Evolutionary conservation across 2,797 vertebrate genomes (phyloP).

Genomic region (Lagorchestes hirsutus): DNA sequence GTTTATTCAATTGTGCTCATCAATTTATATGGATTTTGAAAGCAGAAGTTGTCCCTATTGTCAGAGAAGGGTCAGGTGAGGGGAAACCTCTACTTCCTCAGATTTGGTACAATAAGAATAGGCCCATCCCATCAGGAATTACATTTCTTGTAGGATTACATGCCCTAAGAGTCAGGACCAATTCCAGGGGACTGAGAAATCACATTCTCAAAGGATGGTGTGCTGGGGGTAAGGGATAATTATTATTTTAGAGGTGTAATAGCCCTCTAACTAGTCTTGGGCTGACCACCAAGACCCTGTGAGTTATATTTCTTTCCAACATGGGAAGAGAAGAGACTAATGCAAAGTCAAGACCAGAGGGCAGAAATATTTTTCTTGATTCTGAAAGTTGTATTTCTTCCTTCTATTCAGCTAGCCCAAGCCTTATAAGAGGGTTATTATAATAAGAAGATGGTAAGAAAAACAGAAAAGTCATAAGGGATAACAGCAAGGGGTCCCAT

Average conservation of each 20-base stretch:
- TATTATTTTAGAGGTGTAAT: background rate
- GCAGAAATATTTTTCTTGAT: background rate
- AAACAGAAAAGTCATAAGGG: background rate
- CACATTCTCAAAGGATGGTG: background rate
- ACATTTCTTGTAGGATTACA: background rate
- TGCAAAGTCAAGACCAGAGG: background rate
- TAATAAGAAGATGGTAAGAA: background rate
- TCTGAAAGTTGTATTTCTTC: background rate
- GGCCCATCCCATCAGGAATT: background rate
- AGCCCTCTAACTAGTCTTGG: background rate
- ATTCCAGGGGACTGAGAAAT: background rate
- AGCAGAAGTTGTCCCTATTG: conserved; percentile 34
- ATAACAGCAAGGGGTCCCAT: background rate
- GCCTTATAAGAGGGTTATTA: background rate
- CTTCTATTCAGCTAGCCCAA: background rate
- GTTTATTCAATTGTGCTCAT: background rate
- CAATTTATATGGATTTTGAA: conserved; percentile 34
- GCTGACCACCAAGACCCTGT: background rate
- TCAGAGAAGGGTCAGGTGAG: background rate
- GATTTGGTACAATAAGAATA: background rate
- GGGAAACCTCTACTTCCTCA: background rate
- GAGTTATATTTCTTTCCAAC: background rate
- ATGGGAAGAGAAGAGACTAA: background rate
- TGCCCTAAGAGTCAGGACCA: background rate
- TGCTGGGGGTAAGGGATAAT: background rate